phyloP scores from a whole-genome alignment of 2,888 invertebrate species.

The Glyphotaelius pellucidus region DNA sequence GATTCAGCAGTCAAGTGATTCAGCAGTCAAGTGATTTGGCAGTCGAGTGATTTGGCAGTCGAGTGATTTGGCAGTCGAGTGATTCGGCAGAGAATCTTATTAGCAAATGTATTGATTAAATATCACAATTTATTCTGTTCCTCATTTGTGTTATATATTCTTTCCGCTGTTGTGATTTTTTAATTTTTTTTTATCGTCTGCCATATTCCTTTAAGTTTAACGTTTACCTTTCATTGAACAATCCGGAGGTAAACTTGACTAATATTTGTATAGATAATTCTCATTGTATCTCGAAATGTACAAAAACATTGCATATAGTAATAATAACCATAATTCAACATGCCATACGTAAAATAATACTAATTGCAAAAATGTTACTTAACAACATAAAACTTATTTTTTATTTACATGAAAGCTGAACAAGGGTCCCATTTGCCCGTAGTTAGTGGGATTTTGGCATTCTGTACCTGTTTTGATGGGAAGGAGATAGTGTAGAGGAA shows the following conservation, averaged over 20 bases:
- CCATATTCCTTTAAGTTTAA: neutral
- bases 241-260: neutral
- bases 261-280: neutral
- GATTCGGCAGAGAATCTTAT: neutral
- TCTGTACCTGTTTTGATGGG: neutral
- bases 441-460: neutral
- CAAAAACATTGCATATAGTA: neutral
- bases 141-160: neutral
- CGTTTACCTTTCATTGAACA: neutral
- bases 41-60: neutral
- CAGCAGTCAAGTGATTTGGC: no score
- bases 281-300: neutral
- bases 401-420: neutral
- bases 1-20: neutral
- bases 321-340: neutral
- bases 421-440: neutral
- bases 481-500: neutral
- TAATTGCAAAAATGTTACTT: neutral
- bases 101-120: neutral
- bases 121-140: neutral
- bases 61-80: neutral
- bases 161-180: neutral
- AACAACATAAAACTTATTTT: neutral
- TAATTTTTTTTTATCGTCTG: neutral
- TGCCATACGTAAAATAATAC: neutral